A percentile compares a stretch with the other conserved stretches of the same genome.
Evolutionary conservation across 2,797 vertebrate species (phyloP).

Genomic region (Cyprinella venusta): DNA sequence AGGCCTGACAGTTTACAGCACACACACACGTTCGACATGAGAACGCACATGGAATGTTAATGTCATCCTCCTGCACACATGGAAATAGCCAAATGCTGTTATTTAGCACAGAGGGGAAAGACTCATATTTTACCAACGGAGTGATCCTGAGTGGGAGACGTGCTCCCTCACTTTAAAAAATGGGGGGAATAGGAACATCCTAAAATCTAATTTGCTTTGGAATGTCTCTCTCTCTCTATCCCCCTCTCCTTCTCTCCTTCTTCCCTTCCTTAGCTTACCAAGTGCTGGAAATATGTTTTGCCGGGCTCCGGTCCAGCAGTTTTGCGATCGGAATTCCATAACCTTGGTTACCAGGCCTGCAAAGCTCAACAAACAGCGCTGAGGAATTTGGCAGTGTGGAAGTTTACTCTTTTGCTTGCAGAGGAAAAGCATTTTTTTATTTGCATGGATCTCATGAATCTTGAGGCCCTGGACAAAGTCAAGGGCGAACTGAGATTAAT

Average conservation of each 20-base stretch:
- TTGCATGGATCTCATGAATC: constrained; percentile 40
- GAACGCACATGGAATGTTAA: constrained; percentile 78
- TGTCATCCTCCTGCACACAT: constrained; percentile 69
- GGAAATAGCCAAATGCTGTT: constrained; percentile 57
- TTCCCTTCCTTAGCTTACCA: constrained; percentile 56
- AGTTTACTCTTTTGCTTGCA: constrained; percentile 63
- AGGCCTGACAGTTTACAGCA: constrained; percentile 55
- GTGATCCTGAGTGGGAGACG: constrained; percentile 59
- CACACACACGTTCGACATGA: constrained; percentile 71
- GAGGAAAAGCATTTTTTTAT: constrained; percentile 51
- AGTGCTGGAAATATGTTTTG: constrained; percentile 63
- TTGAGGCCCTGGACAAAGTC: constrained; percentile 24
- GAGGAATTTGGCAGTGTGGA: constrained; percentile 75
- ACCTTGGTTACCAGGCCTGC: constrained; percentile 65
- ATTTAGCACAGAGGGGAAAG: constrained; percentile 38
- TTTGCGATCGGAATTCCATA: constrained; percentile 70
- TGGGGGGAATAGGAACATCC: constrained; percentile 38
- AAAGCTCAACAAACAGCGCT: constrained; percentile 72
- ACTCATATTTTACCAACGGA: constrained; percentile 61
- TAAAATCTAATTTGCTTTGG: constrained; percentile 49
- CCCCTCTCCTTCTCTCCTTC: constrained; percentile 17
- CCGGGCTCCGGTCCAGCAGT: constrained; percentile 60
- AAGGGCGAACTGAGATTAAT: constrained; percentile 28
- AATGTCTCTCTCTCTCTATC: constrained; percentile 13
- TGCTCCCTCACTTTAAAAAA: constrained; percentile 46